Evolutionary conservation across 1,140 invertebrate genomes (phyloP).

Genomic region (Periplaneta americana): DNA sequence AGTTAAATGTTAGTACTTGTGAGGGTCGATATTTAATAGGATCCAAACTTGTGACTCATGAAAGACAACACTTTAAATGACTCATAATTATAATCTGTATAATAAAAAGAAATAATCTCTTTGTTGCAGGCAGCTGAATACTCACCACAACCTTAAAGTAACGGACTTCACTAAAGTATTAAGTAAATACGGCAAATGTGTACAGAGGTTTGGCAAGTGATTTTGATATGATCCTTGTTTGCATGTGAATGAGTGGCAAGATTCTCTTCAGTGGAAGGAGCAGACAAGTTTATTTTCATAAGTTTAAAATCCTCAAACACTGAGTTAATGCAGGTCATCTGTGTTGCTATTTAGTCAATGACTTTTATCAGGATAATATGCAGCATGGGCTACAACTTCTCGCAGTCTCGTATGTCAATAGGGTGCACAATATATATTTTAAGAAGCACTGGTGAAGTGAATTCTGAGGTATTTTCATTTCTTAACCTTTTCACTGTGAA

Average conservation of each 20-base stretch:
- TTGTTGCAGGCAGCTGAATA: constrained; percentile 1
- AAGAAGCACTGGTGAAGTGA: too few species aligned
- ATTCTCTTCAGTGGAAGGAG: not conserved
- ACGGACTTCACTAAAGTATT: not conserved
- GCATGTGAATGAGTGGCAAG: not conserved
- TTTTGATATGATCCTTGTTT: not conserved
- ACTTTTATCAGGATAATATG: too few species aligned
- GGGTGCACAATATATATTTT: too few species aligned
- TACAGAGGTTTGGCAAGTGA: constrained; percentile 1
- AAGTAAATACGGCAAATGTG: not conserved
- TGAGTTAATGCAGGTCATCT: not conserved
- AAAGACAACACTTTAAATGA: not conserved
- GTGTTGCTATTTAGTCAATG: not conserved
- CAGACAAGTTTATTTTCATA: not conserved
- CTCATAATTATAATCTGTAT: not conserved
- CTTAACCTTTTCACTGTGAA: too few species aligned
- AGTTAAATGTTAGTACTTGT: too few species aligned
- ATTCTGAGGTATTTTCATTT: too few species aligned
- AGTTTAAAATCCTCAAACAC: not conserved
- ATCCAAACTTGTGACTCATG: too few species aligned
- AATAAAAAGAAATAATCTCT: not conserved
- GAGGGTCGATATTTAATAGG: too few species aligned
- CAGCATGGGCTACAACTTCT: too few species aligned
- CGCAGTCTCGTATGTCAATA: too few species aligned
- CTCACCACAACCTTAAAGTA: not conserved